phyloP scores from a whole-genome alignment of 2,113 vertebrate species.

The Petaurus breviceps region DNA sequence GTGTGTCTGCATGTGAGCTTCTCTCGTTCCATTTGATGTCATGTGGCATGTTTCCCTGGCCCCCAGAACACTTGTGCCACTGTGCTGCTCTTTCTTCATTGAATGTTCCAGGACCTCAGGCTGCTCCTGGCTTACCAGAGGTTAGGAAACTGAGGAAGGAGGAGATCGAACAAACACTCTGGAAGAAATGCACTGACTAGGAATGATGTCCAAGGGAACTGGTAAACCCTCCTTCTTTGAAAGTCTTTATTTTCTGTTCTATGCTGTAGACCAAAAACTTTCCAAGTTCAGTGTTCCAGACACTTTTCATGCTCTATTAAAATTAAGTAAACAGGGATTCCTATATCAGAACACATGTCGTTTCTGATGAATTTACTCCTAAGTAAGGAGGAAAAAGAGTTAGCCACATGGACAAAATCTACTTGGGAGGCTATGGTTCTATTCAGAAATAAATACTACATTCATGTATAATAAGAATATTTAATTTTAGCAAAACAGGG shows the following conservation, averaged over 20 bases:
- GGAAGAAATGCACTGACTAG: background rate
- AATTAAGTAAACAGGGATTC: background rate
- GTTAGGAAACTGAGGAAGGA: background rate
- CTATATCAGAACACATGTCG: background rate
- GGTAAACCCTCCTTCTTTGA: background rate
- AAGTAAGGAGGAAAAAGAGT: background rate
- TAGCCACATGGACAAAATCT: background rate
- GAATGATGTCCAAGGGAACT: background rate
- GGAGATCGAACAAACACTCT: background rate
- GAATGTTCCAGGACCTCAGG: background rate
- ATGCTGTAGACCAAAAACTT: background rate
- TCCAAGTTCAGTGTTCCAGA: background rate
- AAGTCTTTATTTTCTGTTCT: background rate
- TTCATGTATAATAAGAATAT: background rate
- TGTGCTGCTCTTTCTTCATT: background rate
- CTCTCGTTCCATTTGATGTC: background rate
- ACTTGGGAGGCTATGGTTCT: background rate
- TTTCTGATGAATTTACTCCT: background rate
- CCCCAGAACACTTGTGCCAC: background rate
- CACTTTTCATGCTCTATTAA: background rate
- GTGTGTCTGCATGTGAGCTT: background rate
- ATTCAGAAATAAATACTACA: background rate
- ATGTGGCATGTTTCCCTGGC: background rate
- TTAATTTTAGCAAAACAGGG: background rate
- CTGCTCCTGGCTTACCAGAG: background rate